Conservation (phyloP, 2,888 invertebrate species). For the Ceratothoa steindachneri region DNA sequence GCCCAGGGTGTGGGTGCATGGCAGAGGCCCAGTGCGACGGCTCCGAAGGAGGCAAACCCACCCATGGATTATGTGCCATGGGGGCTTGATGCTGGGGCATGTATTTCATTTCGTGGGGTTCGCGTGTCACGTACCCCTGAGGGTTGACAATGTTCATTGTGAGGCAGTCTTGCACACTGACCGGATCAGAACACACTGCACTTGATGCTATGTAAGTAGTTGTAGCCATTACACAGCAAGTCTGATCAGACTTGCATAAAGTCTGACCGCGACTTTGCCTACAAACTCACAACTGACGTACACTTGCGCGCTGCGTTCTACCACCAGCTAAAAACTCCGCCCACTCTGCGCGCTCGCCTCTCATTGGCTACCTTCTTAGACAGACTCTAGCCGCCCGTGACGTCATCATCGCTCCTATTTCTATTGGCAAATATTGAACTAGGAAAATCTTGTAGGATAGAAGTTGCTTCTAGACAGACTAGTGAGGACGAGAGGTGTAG, state of each 20-base stretch:
- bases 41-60: slow-evolving; percentile 58
- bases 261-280: slow-evolving; percentile 46
- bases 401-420: slow-evolving; percentile 11
- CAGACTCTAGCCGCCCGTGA: slow-evolving; percentile 33
- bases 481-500: not conserved
- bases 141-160: slow-evolving; percentile 48
- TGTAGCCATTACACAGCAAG: slow-evolving; percentile 48
- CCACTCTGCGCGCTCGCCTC: not conserved
- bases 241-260: slow-evolving; percentile 46
- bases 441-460: not conserved
- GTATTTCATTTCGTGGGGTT: slow-evolving; percentile 81
- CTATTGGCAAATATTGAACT: not conserved
- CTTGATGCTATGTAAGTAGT: slow-evolving; percentile 48
- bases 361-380: slow-evolving; percentile 20
- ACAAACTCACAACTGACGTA: slow-evolving; percentile 46
- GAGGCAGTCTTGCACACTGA: slow-evolving; percentile 48
- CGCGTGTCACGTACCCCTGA: slow-evolving; percentile 47
- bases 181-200: slow-evolving; percentile 48
- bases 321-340: slow-evolving; percentile 27
- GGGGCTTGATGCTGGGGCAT: slow-evolving; percentile 74
- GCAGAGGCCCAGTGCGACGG: slow-evolving; percentile 63
- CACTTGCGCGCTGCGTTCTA: slow-evolving; percentile 41
- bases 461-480: not conserved
- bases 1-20: slow-evolving; percentile 61
- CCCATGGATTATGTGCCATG: slow-evolving; percentile 79